Percentiles rank a stretch among this genome's conserved stretches.
Evolutionary conservation across 2,888 invertebrate genomes (phyloP).

Genomic region (Iphiclides podalirius): DNA sequence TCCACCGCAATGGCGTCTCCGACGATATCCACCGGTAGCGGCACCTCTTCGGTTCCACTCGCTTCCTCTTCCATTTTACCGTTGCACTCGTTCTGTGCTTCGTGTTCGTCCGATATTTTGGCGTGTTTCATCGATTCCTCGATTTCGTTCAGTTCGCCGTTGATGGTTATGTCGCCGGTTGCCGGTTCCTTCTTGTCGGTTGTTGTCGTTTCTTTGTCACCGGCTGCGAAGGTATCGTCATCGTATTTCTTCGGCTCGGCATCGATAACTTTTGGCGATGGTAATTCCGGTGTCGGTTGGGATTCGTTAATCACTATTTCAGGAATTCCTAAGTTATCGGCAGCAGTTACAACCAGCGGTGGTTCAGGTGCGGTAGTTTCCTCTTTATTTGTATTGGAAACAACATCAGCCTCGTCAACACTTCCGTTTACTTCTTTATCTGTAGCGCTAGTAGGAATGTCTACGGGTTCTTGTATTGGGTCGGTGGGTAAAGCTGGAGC

Average conservation of each 20-base stretch:
- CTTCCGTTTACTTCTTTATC: slow-evolving; percentile 4
- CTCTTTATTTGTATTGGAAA: not conserved
- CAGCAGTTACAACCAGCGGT: not conserved
- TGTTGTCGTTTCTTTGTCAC: slow-evolving; percentile 8
- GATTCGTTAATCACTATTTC: slow-evolving; percentile 10
- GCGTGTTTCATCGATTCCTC: slow-evolving; percentile 44
- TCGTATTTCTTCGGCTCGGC: not conserved
- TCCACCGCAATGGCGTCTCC: slow-evolving; percentile 13
- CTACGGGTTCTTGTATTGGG: not conserved
- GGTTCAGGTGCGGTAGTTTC: not conserved
- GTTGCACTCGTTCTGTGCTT: slow-evolving; percentile 45
- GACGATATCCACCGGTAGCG: too few species aligned
- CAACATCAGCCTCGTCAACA: not conserved
- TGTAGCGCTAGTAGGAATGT: not conserved
- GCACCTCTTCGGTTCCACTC: slow-evolving; percentile 10
- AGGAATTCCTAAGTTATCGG: slow-evolving; percentile 17
- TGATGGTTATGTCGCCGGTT: not conserved
- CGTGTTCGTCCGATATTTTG: slow-evolving; percentile 38
- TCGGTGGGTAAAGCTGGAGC: not conserved
- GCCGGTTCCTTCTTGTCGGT: slow-evolving; percentile 5
- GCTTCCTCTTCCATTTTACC: slow-evolving; percentile 37
- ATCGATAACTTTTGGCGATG: not conserved
- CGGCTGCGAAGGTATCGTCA: slow-evolving; percentile 8
- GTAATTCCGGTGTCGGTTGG: slow-evolving; percentile 3
- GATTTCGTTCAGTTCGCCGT: slow-evolving; percentile 26